Conservation (phyloP, 2,888 invertebrate genomes). For the Schizaphis graminum region DNA sequence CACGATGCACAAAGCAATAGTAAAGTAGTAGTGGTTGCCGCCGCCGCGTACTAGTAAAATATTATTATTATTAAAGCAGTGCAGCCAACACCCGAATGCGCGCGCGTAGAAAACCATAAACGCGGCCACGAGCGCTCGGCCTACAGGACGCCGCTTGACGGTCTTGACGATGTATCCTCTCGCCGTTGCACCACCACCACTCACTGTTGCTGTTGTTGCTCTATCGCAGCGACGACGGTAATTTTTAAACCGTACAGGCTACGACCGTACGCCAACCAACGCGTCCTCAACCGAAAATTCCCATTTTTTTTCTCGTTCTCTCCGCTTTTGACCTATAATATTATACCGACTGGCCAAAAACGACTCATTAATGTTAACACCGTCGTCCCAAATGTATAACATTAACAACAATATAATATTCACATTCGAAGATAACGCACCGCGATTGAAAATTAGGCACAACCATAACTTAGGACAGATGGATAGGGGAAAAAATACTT, state of each 20-base stretch:
- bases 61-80: slow-evolving; percentile 63
- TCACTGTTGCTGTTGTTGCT: slow-evolving; percentile 22
- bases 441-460: not conserved
- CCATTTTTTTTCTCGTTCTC: not conserved
- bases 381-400: not conserved
- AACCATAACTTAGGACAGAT: not conserved
- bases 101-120: slow-evolving; percentile 28
- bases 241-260: slow-evolving; percentile 21
- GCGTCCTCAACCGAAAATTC: slow-evolving; percentile 1
- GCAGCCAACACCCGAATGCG: slow-evolving; percentile 56
- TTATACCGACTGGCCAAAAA: not conserved
- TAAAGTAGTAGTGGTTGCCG: slow-evolving; percentile 47
- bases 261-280: not conserved
- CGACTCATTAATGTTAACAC: not conserved
- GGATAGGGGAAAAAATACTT: not conserved
- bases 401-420: not conserved
- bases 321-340: not conserved
- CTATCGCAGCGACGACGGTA: slow-evolving; percentile 4
- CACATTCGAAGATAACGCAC: not conserved
- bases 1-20: slow-evolving; percentile 58
- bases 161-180: slow-evolving; percentile 36
- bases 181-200: not conserved
- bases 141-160: slow-evolving; percentile 5
- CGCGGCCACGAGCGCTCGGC: slow-evolving; percentile 43
- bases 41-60: slow-evolving; percentile 61